Base-by-base conservation (phyloP, 2,888 invertebrate genomes). In the Homarus gammarus region DNA sequence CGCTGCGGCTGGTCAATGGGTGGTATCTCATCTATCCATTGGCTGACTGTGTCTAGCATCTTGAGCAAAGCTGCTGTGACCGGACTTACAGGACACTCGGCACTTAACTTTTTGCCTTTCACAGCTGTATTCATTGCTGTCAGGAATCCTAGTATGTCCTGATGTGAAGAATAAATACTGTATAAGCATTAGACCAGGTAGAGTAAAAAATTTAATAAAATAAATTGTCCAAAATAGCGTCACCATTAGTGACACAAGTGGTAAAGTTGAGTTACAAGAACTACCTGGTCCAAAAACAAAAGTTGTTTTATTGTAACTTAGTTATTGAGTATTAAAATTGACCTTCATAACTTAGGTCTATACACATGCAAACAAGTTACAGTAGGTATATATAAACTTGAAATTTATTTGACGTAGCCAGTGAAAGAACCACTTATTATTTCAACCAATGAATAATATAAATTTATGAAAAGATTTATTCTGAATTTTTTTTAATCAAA, bases 1-100 rank as follows among this genome's bases (percentile, higher is more conserved):
- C 99, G 95, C 94, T 99, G 99, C 0, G 99, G 98, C 93, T 99
- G 98, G 92, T 97, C 96, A 51, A 97, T 95, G 0, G 98, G 97
- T 68, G 98, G 98, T 91, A 96, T 97, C 90, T 97, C 96, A 93
- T 97, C 96, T 78, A 99, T 95, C 94, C 97, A 95, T 88, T 94
- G 94, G 92, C 96, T 96, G 90, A 99, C 94, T 93, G 95, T 95
- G 15, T 96, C 95, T 40, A 99, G 94, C 93, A 99, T 93, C 0
- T 93, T 93, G 18, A 97, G 91, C 18, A 98, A 93, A 92, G 95
- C 96, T 56, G 94, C 93, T 38, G 96, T 94, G 92, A 95, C 95
- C 27, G 95, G 94, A 70, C 97, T 97, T 92, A 95, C 94, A 86
- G 94, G 94, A 92, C 96, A 96, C 44, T 96, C 95, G 40, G 95